phyloP scores from a whole-genome alignment of 2,113 vertebrate species.

The Pseudorasbora parva region DNA sequence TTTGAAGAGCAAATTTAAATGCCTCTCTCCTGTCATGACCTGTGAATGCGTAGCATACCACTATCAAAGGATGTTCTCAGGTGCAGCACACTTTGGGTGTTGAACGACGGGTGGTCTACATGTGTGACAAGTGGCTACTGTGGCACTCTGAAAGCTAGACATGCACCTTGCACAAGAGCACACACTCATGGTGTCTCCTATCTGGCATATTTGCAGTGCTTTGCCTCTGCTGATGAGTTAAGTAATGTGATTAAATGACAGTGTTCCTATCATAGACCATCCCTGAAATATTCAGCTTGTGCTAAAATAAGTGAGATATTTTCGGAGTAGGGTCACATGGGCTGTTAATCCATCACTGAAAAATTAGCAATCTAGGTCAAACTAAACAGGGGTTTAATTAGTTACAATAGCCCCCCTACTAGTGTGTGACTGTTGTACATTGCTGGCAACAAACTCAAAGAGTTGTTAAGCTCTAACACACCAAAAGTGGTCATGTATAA shows the following conservation, averaged over 20 bases:
- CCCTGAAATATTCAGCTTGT: conserved; percentile 44
- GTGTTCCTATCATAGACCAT: conserved; percentile 39
- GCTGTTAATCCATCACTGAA: conserved; percentile 48
- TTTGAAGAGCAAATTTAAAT: conserved; percentile 26
- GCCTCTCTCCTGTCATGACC: neutral
- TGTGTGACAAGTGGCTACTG: neutral
- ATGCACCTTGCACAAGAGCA: conserved; percentile 23
- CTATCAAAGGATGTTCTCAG: neutral
- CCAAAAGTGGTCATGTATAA: conserved; percentile 47
- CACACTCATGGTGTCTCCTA: conserved; percentile 11
- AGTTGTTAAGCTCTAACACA: conserved; percentile 36
- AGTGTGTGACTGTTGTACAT: neutral
- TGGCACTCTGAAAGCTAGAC: conserved; percentile 11
- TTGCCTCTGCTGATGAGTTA: conserved; percentile 15
- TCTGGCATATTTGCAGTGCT: conserved; percentile 9
- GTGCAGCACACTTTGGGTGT: neutral
- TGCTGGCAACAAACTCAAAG: conserved; percentile 8
- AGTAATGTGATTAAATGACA: conserved; percentile 52
- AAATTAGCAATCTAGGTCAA: conserved; percentile 50
- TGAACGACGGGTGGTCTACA: neutral
- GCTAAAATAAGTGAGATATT: conserved; percentile 57
- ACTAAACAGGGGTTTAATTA: conserved; percentile 28
- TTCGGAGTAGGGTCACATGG: conserved; percentile 48
- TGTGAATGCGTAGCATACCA: neutral
- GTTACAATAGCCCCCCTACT: neutral